Conservation (phyloP, 2,113 vertebrate species). For the Pogona vitticeps region DNA sequence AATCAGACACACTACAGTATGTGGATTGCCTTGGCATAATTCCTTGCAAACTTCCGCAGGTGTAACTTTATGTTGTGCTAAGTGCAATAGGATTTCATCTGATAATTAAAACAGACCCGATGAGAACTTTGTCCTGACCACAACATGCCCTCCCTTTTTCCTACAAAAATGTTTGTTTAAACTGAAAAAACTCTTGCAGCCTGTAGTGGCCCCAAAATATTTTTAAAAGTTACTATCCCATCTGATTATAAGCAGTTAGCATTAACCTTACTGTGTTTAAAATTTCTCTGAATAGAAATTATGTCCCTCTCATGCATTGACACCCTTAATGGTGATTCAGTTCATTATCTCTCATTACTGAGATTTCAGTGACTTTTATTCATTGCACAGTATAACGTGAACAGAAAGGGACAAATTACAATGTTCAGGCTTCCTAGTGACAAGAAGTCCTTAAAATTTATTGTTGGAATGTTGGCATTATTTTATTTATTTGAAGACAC, state of each 20-base stretch:
- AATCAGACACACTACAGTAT: too few relatives aligned
- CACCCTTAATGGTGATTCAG: background rate
- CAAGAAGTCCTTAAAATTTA: background rate
- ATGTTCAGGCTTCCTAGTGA: background rate
- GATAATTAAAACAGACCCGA: too few relatives aligned
- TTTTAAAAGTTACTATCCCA: background rate
- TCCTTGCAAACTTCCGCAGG: too few relatives aligned
- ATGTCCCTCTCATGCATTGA: background rate
- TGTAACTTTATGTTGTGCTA: too few relatives aligned
- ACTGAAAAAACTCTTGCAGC: too few relatives aligned
- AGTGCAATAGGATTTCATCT: too few relatives aligned
- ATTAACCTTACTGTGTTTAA: background rate
- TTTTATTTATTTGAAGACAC: constrained; percentile 18
- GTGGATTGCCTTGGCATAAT: too few relatives aligned
- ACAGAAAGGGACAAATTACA: background rate
- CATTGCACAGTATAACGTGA: background rate
- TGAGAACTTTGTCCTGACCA: too few relatives aligned
- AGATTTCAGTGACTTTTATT: constrained; percentile 2
- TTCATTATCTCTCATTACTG: background rate
- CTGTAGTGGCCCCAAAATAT: too few relatives aligned
- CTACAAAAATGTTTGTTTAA: too few relatives aligned
- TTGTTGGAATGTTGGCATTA: constrained; percentile 2
- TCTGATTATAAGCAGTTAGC: background rate
- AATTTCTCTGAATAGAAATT: background rate
- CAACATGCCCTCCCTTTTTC: too few relatives aligned